Evolutionary conservation across 2,888 invertebrate genomes (phyloP).

Genomic region (Microctonus aethiopoides): DNA sequence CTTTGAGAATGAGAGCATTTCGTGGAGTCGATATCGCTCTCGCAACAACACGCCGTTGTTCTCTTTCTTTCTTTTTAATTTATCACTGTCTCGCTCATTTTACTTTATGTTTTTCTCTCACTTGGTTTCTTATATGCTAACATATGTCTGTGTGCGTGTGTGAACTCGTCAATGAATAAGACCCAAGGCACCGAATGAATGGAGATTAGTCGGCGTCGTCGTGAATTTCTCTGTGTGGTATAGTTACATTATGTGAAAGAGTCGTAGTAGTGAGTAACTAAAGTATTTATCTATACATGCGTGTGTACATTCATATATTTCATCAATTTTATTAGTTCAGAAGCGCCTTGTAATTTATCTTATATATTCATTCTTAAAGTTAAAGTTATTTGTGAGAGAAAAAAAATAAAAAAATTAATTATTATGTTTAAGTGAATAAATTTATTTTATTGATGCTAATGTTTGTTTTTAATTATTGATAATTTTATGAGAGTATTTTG

Average conservation of each 20-base stretch:
- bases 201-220: slow-evolving; percentile 49
- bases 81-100: not conserved
- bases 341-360: not conserved
- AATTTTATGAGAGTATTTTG: too few species aligned
- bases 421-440: too few species aligned
- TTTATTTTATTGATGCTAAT: too few species aligned
- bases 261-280: not conserved
- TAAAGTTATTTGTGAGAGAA: too few species aligned
- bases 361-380: not conserved
- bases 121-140: not conserved
- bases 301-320: not conserved
- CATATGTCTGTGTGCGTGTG: not conserved
- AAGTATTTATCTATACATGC: slow-evolving; percentile 46
- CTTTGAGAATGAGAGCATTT: slow-evolving; percentile 26
- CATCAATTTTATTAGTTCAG: not conserved
- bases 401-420: too few species aligned
- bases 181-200: slow-evolving; percentile 53
- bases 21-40: slow-evolving; percentile 28
- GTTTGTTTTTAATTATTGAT: too few species aligned
- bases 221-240: slow-evolving; percentile 10
- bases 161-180: slow-evolving; percentile 51
- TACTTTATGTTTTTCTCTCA: not conserved
- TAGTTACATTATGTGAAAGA: slow-evolving; percentile 41
- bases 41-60: slow-evolving; percentile 43
- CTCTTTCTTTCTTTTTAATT: slow-evolving; percentile 11